phyloP scores from a whole-genome alignment of 1,140 invertebrate species.

The Solenopsis invicta region DNA sequence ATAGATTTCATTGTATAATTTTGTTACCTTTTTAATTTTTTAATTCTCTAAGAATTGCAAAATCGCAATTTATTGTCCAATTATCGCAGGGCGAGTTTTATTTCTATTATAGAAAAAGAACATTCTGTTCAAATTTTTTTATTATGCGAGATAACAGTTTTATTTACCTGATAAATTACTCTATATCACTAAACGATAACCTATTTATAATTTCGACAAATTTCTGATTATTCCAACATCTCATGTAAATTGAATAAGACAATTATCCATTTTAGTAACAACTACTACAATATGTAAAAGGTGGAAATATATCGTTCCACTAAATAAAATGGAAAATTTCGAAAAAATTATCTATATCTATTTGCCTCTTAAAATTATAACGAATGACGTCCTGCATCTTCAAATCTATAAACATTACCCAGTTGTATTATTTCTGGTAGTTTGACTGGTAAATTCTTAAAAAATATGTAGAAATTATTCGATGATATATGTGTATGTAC shows the following conservation, averaged over 20 bases:
- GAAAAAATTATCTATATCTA: not conserved
- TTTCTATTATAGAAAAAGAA: not conserved
- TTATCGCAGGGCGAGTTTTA: not conserved
- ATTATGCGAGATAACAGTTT: not conserved
- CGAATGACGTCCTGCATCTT: not conserved
- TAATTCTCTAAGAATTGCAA: not conserved
- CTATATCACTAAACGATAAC: not conserved
- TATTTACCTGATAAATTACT: not conserved
- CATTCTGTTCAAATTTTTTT: not conserved
- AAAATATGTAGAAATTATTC: constrained; percentile 48
- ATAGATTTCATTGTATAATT: not conserved
- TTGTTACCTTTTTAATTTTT: not conserved
- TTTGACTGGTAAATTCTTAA: constrained; percentile 13
- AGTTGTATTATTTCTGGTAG: constrained; percentile 1
- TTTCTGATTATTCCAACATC: not conserved
- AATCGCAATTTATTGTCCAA: not conserved
- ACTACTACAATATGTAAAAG: not conserved
- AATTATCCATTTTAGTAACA: not conserved
- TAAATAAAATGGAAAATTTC: constrained; percentile 1
- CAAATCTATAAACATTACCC: constrained; percentile 6
- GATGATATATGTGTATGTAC: constrained; percentile 71
- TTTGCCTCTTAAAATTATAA: not conserved
- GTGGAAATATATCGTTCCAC: not conserved
- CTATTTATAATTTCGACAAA: not conserved
- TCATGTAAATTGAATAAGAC: not conserved